Evolutionary conservation across 2,113 vertebrate species (phyloP).

Genomic region (Tor tambroides): DNA sequence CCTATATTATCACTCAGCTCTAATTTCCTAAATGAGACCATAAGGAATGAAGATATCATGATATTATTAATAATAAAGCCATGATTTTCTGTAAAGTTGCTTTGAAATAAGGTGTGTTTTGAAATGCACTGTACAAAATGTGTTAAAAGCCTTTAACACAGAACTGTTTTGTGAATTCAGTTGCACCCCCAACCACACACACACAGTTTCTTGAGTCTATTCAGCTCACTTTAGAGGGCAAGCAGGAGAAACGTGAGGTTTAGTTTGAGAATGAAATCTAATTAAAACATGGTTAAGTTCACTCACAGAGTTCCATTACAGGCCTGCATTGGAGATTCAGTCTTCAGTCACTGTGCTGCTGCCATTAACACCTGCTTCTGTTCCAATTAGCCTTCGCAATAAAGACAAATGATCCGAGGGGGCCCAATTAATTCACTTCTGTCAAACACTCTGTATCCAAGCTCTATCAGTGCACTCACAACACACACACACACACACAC

Average conservation of each 20-base stretch:
- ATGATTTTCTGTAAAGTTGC: background rate
- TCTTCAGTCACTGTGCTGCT: conserved; percentile 51
- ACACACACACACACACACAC: conserved; percentile 26
- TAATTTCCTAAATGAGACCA: background rate
- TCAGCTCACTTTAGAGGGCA: conserved; percentile 54
- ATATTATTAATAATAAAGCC: background rate
- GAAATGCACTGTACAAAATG: background rate
- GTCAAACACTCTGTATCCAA: conserved; percentile 47
- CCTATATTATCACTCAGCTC: background rate
- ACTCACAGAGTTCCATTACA: conserved; percentile 61
- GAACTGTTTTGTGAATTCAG: conserved; percentile 42
- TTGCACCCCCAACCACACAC: conserved; percentile 25
- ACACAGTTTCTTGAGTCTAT: conserved; percentile 43
- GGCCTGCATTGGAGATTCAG: conserved; percentile 50
- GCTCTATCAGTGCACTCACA: conserved; percentile 43
- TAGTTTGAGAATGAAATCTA: conserved; percentile 59
- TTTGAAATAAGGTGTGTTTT: background rate
- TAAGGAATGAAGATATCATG: background rate
- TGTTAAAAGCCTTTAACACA: conserved; percentile 44
- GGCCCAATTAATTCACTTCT: conserved; percentile 62
- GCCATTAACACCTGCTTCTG: conserved; percentile 64
- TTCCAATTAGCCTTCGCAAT: conserved; percentile 65
- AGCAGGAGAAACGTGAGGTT: conserved; percentile 52
- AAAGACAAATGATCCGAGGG: conserved; percentile 70
- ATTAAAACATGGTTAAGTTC: conserved; percentile 65